These are phyloP conservation scores for Centruroides vittatus DNA, from an alignment of 1,140 invertebrate species.

Conservation along the genomic window DNA sequence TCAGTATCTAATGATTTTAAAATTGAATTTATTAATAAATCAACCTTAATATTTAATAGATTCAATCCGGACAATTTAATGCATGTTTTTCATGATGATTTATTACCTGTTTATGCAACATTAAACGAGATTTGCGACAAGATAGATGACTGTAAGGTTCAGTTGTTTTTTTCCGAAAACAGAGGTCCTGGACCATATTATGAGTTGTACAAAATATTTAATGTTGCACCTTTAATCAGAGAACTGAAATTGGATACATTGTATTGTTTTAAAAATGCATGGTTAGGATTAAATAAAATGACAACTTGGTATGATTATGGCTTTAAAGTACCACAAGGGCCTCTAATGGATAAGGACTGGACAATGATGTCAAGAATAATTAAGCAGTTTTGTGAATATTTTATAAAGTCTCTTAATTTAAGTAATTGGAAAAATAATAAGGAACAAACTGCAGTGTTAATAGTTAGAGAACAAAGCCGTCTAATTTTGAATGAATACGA, in stretches of 20 bases:
- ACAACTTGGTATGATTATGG: conserved; percentile 40
- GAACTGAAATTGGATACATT: not conserved
- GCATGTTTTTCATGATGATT: conserved; percentile 43
- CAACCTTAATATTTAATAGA: conserved; percentile 24
- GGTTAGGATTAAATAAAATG: conserved; percentile 29
- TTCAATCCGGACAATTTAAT: conserved; percentile 43
- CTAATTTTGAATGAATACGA: conserved; percentile 35
- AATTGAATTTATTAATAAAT: conserved; percentile 7
- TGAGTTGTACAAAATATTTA: not conserved
- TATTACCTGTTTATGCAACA: conserved; percentile 34
- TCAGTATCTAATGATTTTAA: not conserved
- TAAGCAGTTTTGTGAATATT: conserved; percentile 17
- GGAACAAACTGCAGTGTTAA: conserved; percentile 20
- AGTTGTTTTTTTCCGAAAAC: conserved; percentile 1
- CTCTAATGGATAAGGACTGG: conserved; percentile 19
- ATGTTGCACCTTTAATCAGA: not conserved
- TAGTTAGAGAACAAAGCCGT: conserved; percentile 32
- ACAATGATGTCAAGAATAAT: conserved; percentile 11
- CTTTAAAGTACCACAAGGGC: conserved; percentile 32
- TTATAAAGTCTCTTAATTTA: conserved; percentile 2
- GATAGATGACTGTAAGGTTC: not conserved
- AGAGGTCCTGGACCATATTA: conserved; percentile 1
- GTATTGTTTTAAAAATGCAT: conserved; percentile 30
- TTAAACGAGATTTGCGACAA: conserved; percentile 21
- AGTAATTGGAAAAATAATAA: not conserved